Evolutionary conservation across 2,113 vertebrate genomes (phyloP).

Genomic region (Ciconia maguari): DNA sequence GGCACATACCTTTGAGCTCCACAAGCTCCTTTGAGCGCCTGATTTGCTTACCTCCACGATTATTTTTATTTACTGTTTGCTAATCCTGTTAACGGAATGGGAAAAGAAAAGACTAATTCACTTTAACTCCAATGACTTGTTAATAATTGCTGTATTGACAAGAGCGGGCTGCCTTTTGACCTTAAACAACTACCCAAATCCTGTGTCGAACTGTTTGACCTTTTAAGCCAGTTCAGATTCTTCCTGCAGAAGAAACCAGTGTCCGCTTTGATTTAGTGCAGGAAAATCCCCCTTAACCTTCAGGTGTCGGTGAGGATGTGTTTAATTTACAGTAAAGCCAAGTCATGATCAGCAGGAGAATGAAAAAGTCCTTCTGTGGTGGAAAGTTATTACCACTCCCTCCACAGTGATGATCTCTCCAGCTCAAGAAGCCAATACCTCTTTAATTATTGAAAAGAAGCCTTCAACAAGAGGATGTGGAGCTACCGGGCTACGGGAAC

Average conservation of each 20-base stretch:
- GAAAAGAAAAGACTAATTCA: constrained; percentile 8
- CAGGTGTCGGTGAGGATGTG: constrained; percentile 44
- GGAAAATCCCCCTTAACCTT: constrained; percentile 67
- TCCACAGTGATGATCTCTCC: neutral
- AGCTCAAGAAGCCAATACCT: constrained; percentile 25
- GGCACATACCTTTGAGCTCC: neutral
- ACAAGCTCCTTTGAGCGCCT: neutral
- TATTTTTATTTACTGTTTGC: constrained; percentile 37
- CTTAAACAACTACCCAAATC: constrained; percentile 53
- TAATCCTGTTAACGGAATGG: constrained; percentile 22
- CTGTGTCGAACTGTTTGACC: constrained; percentile 30
- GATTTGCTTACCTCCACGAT: neutral
- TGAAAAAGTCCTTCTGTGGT: constrained; percentile 33
- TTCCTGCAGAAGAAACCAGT: constrained; percentile 23
- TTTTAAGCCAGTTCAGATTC: constrained; percentile 64
- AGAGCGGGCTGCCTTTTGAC: constrained; percentile 23
- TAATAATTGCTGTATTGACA: constrained; percentile 66
- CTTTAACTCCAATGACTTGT: constrained; percentile 50
- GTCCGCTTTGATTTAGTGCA: constrained; percentile 63
- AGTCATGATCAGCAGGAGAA: constrained; percentile 48
- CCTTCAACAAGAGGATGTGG: neutral
- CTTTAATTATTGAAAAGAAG: constrained; percentile 51
- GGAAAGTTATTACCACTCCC: constrained; percentile 31
- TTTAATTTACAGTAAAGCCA: constrained; percentile 66
- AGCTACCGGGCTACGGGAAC: rapidly evolving